Conservation (phyloP, 2,113 vertebrate genomes). For the Pipa parva region DNA sequence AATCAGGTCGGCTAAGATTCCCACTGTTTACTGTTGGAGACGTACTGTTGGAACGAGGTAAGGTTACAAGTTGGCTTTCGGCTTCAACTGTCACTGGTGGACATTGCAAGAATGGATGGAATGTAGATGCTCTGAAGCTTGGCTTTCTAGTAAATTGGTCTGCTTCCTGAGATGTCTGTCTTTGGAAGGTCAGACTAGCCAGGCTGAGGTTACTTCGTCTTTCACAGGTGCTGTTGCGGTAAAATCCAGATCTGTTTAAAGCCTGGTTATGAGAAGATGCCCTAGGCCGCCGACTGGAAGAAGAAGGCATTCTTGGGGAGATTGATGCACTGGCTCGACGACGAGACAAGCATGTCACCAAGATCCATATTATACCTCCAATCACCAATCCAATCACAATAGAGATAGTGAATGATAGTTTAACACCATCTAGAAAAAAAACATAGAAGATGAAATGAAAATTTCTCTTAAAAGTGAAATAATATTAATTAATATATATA, state of each 20-base stretch:
- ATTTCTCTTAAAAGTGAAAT: too few species aligned
- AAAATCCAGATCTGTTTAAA: constrained; percentile 71
- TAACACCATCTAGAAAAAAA: constrained; percentile 73
- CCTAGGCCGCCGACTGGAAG: constrained; percentile 59
- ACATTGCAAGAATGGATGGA: constrained; percentile 88
- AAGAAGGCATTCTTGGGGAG: constrained; percentile 68
- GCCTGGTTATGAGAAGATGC: constrained; percentile 50
- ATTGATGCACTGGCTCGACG: constrained; percentile 84
- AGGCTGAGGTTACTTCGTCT: constrained; percentile 91
- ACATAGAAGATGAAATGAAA: constrained; percentile 28
- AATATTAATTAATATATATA: background rate
- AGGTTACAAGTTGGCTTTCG: constrained; percentile 77
- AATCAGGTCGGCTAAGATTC: constrained; percentile 67
- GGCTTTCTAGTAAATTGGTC: constrained; percentile 83
- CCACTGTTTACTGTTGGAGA: constrained; percentile 50
- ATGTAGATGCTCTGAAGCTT: constrained; percentile 89
- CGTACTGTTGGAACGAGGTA: constrained; percentile 67
- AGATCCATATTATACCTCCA: constrained; percentile 79
- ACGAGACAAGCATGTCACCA: constrained; percentile 79
- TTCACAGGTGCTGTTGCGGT: constrained; percentile 84
- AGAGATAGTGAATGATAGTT: constrained; percentile 89
- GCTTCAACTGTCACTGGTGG: constrained; percentile 81
- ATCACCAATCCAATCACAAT: constrained; percentile 81
- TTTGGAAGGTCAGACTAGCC: constrained; percentile 86
- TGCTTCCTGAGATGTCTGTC: constrained; percentile 78